phyloP scores from a whole-genome alignment of 2,797 vertebrate genomes.

The Pseudocheirus occidentalis region DNA sequence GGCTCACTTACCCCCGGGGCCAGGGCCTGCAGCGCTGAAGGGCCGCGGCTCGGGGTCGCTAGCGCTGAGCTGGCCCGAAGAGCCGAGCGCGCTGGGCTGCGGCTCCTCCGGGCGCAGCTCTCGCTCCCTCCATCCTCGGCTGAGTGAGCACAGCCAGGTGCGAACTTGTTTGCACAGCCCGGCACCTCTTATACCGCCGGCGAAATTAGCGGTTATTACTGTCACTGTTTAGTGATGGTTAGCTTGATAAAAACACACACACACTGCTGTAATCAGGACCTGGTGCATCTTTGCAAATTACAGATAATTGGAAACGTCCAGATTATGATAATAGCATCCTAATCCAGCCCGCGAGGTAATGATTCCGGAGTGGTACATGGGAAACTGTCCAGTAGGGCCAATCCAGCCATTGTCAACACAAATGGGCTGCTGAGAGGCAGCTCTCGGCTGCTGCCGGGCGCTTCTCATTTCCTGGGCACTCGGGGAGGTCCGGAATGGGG shows the following conservation, averaged over 20 bases:
- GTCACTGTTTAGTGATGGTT: conserved; percentile 99
- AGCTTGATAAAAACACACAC: conserved; percentile 90
- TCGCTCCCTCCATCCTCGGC: conserved; percentile 88
- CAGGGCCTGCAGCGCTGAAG: conserved; percentile 77
- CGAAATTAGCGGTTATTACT: conserved; percentile 99
- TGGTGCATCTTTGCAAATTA: conserved; percentile 99
- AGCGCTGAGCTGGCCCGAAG: conserved; percentile 83
- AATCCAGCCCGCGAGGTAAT: conserved; percentile 99
- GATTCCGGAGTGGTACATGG: conserved; percentile 99
- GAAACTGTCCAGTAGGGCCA: conserved; percentile 99
- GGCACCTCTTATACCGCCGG: conserved; percentile 99
- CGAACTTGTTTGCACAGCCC: conserved; percentile 99
- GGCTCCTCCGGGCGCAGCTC: conserved; percentile 86
- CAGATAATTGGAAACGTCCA: conserved; percentile 99
- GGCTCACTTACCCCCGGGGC: conserved; percentile 84
- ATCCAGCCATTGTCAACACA: conserved; percentile 99
- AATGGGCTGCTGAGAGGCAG: conserved; percentile 92
- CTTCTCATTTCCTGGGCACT: conserved; percentile 97
- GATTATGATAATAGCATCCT: conserved; percentile 99
- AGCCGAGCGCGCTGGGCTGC: conserved; percentile 85
- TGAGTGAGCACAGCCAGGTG: conserved; percentile 99
- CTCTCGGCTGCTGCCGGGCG: conserved; percentile 92
- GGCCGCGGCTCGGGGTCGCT: conserved; percentile 82
- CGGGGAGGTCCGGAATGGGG: conserved; percentile 93
- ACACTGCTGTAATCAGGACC: conserved; percentile 98